phyloP scores from a whole-genome alignment of 2,797 vertebrate species.

The Sylvilagus floridanus region DNA sequence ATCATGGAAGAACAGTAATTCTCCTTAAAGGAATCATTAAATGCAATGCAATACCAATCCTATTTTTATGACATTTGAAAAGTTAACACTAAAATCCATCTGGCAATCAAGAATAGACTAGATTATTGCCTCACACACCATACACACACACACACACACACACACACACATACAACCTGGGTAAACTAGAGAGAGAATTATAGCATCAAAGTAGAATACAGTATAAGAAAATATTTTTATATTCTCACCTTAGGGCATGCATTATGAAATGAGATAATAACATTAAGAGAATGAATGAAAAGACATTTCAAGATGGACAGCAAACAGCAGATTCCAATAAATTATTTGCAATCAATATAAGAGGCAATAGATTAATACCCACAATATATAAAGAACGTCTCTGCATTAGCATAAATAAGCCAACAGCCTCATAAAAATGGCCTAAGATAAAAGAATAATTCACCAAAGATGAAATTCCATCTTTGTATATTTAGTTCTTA shows the following conservation, averaged over 20 bases:
- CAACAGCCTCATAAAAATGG: background rate
- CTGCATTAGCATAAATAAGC: background rate
- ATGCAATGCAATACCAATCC: background rate
- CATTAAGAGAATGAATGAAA: background rate
- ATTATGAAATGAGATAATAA: background rate
- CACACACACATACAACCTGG: background rate
- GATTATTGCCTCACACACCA: background rate
- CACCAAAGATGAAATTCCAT: background rate
- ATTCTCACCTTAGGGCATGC: background rate
- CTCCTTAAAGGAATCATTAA: background rate
- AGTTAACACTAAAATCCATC: background rate
- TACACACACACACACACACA: too few species aligned
- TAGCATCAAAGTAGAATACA: background rate
- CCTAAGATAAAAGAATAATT: background rate
- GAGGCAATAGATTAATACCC: background rate
- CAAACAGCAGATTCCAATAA: background rate
- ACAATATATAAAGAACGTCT: background rate
- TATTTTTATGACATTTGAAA: background rate
- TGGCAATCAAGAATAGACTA: background rate
- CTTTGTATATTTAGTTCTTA: too few species aligned
- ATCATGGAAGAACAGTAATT: background rate
- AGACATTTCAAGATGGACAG: background rate
- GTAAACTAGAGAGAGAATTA: background rate
- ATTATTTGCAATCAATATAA: background rate
- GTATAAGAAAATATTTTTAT: background rate